Base-by-base conservation (phyloP, 2,797 vertebrate genomes). In the Diglossa cyanea region DNA sequence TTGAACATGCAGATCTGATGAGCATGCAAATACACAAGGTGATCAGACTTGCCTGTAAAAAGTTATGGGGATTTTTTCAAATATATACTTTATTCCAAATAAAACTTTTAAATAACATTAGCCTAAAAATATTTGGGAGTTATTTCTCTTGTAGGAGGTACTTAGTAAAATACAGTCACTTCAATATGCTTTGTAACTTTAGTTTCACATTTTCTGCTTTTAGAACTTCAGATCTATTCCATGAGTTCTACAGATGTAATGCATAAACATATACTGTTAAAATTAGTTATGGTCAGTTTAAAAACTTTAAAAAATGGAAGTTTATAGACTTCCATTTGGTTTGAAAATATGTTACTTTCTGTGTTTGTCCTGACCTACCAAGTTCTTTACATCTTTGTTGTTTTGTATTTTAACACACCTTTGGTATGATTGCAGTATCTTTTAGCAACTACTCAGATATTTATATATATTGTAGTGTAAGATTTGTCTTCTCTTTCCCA, bases 401-500 rank as follows among this genome's bases (percentile, higher is more conserved):
- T 66, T 95, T 80, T 83, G 55, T 88, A 67, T 95, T 92, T 77
- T 71, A 95, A 93, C 45, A 57, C 60, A 61, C 26, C 62, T 84
- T 82, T 54, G 71, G 37, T 93, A 86, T 94, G 72, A 84, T 76
- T 96, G 87, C 94, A 83, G 73, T 97, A 90, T 89, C 80, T 95
- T 94, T 95, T 76, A 94, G 95, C 91, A 86, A 6, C 57, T 94
- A 44, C 89, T 94, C 72, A 90, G 93, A 71, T 95, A 76, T 91
- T 91, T 96, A 53, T 79, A 50, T 79, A 35, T 95, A 88, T 93
- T 91, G 94, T 89, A 96, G 75, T 96, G 87, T 98, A 98, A 97
- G 98, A 98, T 92, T 91, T 98, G 95, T 98, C 97, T 97, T 98
- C 98, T 98, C 96, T 98, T 98, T 97, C 98, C 98, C 98, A 97